Evolutionary conservation across 2,888 invertebrate species (phyloP), one percentile per base, ranked within the genome.

Genomic region (Drosophila paramelanica): DNA sequence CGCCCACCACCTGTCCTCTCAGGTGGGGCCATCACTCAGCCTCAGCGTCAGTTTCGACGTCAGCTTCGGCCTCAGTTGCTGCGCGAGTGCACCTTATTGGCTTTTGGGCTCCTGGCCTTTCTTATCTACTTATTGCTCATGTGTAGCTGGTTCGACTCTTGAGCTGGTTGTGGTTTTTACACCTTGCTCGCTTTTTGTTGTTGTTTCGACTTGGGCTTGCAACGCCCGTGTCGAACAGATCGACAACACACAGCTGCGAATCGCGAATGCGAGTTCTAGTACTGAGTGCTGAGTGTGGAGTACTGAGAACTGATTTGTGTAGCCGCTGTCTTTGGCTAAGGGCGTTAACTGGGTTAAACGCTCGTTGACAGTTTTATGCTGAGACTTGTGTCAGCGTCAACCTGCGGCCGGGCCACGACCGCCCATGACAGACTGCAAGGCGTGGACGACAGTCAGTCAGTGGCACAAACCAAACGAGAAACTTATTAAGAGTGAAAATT

Each of bases 401-500:
- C 49, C 27, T 36, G 20, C 42, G 56, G 47, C 14, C 23, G 57
- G 45, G 47, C 56, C 53, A 58, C 41, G 36, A 62, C 52, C 43
- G 55, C 51, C 51, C 27, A 45, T 39, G 36, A 57, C 57, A 50
- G 45, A 66, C 67, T 51, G 59, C 62, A 59, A 67, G 71, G 74
- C 68, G 70, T 65, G 59, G 81, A 77, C 72, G 77, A 75, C 72
- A 84, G 70, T 81, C 85, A 81, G 87, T 79, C 87, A 87, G 81
- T 87, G 81, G 87, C 85, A 84, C 85, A 84, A 69, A 59, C 60
- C 64, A 73, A 87, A 81, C 82, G 58, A 88, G 85, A 78, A 76
- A 85, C 85, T 88, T 88, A 77, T 79, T 80, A 87, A 85, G 88
- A 84, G 88, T 81, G 85, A 84, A 84, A 84, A 85, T 87, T 87